Conservation (phyloP, 2,797 vertebrate species). For the Pseudochaenichthys georgianus region DNA sequence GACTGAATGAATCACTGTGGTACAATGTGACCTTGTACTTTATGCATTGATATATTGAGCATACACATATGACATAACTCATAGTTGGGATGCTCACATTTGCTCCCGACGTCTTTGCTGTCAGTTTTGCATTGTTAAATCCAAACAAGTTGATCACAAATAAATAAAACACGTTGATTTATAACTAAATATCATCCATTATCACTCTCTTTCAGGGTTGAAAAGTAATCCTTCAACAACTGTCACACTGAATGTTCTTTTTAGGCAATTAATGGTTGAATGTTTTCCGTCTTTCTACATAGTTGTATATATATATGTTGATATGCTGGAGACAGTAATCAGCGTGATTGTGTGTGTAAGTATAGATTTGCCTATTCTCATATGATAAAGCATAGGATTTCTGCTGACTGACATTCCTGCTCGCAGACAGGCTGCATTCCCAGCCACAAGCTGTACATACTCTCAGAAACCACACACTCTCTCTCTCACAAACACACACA, state of each 20-base stretch:
- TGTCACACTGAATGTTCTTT: slow-evolving; percentile 28
- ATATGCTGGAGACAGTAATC: slow-evolving; percentile 29
- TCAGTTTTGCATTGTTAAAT: slow-evolving; percentile 16
- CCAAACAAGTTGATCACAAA: slow-evolving; percentile 23
- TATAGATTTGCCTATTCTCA: slow-evolving; percentile 30
- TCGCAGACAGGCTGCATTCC: slow-evolving; percentile 51
- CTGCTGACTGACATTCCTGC: slow-evolving; percentile 67
- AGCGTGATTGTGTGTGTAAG: slow-evolving; percentile 17
- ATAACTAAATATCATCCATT: slow-evolving; percentile 32
- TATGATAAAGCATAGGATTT: slow-evolving; percentile 47
- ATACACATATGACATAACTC: too few relatives aligned
- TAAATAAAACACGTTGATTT: slow-evolving; percentile 32
- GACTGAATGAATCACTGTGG: too few relatives aligned
- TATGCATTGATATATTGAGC: too few relatives aligned
- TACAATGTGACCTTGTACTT: too few relatives aligned
- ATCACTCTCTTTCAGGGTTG: slow-evolving; percentile 15
- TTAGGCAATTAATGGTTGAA: slow-evolving; percentile 20
- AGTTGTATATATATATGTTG: slow-evolving; percentile 14
- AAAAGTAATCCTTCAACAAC: slow-evolving; percentile 20
- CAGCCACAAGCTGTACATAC: slow-evolving; percentile 52
- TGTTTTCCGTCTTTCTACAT: slow-evolving; percentile 22
- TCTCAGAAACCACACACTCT: slow-evolving; percentile 45
- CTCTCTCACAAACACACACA: slow-evolving; percentile 2
- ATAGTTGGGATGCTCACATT: neutral
- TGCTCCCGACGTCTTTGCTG: slow-evolving; percentile 9